Base-by-base conservation (phyloP, 2,888 invertebrate species). In the Stomorhina lunata region DNA sequence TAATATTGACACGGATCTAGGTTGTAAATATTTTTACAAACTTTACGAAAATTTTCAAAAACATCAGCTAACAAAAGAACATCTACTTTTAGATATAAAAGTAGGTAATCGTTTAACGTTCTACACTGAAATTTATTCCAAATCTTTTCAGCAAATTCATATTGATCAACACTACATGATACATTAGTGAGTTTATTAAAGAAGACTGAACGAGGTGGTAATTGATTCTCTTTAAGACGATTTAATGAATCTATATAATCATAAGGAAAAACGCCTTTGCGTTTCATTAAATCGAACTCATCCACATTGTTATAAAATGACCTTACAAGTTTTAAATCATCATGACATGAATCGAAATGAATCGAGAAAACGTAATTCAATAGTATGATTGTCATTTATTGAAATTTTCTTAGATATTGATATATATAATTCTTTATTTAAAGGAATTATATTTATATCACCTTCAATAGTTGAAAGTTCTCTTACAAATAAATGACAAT, bases 401-500 rank as follows among this genome's bases (percentile, higher is more conserved):
- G 15, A 15, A 57, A 68, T 76, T 68, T 45, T 57, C 43, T 77
- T 75, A n/a, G 75, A 75, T 65, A 75, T 20, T 5, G 68, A 68
- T 29, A 71, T 50, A 34, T 66, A 72, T 22, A 72, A 22, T 22
- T 72, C 57, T 15, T 79, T 72, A 34, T 65, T 72, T 34, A 79
- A 20, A 17, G 72, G 72, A 45, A 72, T 66, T 20, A 73, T 40
- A 20, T 71, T 71, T 40, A 78, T 71, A 22, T 71, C 63, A 10
- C 71, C 71, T 25, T 34, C 25, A 53, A 75, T 15, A 10, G 53
- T 37, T 53, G 50, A 53, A 12, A 77, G 55, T 37, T 68, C 77
- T 32, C 59, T 76, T 6, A 76, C n/a, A 25, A 76, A 76, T 66
- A 76, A 32, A 50, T 76, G 76, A 17, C 59, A 50, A 55, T 77